Base-by-base conservation (phyloP, 2,888 invertebrate species). In the Hofmannophila pseudospretella region DNA sequence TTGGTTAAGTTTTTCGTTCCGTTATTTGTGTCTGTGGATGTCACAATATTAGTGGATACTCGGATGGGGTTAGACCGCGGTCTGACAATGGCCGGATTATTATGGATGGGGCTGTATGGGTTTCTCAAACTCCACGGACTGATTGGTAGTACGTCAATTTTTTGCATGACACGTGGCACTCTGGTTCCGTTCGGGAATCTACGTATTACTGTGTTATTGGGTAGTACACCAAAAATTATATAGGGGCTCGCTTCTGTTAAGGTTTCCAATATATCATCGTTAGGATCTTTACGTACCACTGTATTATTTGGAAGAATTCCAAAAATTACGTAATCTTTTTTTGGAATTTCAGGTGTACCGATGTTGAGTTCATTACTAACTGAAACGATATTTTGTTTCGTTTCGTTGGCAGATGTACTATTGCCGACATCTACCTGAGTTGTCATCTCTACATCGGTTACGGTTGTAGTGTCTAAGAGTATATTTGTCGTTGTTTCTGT, bases 111-210 rank as follows among this genome's bases (percentile, higher is more conserved):
- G 89, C 89, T 90, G 64, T 85, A 87, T 75, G 89, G 89, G 70
- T 89, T 88, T 75, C 78, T 87, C 66, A 89, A 68, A 79, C 85
- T 88, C 82, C 81, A 82, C 68, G 89, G 89, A 61, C 89, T 88
- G 67, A 89, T 88, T 80, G 89, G 84, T 75, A 88, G 79, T 78
- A 89, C 74, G 75, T 89, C 89, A 80, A 88, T 87, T 76, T 84
- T 84, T 77, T 85, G 84, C 70, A 79, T 81, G 65, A 85, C 71
- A 66, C 92, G 91, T 76, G 93, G 93, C 74, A 93, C 90, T 76
- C 91, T 84, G 68, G 93, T 93, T 73, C 94, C 94, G 64, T 94
- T 94, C 49, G 93, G 93, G 70, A 91, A 94, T 84, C 92, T 93
- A 81, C 92, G 90, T 69, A 94, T 91, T 72, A 93, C 86, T 71